Conservation (phyloP, 2,797 vertebrate species). For the Hydrophis major region DNA sequence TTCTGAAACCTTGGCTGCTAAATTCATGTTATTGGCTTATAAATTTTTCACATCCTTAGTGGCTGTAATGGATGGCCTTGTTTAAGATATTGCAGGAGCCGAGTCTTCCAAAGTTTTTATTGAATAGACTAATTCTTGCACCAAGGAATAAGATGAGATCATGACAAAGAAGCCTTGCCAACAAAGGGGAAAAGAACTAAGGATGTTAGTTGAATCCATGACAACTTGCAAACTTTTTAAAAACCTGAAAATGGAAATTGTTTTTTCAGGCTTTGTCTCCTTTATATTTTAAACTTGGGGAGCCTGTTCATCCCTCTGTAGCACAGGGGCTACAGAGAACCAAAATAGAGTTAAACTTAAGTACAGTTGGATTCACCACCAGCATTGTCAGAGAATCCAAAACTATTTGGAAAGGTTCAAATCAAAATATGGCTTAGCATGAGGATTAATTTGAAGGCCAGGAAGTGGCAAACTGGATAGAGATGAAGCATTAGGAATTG, state of each 20-base stretch:
- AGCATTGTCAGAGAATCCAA: not conserved
- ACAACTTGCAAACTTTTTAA: not conserved
- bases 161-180: not conserved
- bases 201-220: not conserved
- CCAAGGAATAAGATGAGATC: conserved; percentile 2
- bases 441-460: not conserved
- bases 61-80: not conserved
- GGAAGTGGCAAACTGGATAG: not conserved
- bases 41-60: not conserved
- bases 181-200: not conserved
- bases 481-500: not conserved
- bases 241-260: not conserved
- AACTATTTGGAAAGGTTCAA: not conserved
- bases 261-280: not conserved
- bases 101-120: not conserved
- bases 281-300: not conserved
- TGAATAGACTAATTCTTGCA: not conserved
- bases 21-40: not conserved
- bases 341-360: not conserved
- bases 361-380: too few species aligned
- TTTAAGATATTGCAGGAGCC: not conserved
- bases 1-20: not conserved
- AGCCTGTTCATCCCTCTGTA: not conserved
- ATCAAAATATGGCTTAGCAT: not conserved
- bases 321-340: not conserved